A percentile compares a stretch with the other conserved stretches of the same genome.
These are phyloP conservation scores for Myrmophylax atrothorax DNA, from an alignment of 2,113 vertebrate species.

Conservation along the genomic window DNA sequence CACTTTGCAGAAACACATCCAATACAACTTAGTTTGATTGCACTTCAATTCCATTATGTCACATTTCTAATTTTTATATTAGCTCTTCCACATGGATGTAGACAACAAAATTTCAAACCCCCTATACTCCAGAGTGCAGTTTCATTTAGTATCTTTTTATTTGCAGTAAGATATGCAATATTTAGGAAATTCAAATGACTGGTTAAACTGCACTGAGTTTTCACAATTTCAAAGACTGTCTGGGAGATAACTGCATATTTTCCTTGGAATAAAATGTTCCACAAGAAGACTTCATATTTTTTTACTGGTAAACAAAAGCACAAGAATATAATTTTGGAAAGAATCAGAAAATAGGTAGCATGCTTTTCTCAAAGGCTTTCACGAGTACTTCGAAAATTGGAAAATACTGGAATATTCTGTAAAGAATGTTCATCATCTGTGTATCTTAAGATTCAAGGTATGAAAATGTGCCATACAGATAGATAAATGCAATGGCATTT, in stretches of 20 bases:
- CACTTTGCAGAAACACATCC: constrained; percentile 9
- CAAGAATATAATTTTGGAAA: neutral
- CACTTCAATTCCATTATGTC: constrained; percentile 29
- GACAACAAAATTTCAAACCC: neutral
- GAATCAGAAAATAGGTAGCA: neutral
- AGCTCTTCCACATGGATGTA: neutral
- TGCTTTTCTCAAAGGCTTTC: neutral
- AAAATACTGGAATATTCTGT: neutral
- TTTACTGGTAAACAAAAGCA: neutral
- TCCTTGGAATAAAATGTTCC: neutral
- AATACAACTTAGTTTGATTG: neutral
- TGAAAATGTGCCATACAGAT: neutral
- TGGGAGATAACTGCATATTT: neutral
- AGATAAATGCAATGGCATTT: neutral
- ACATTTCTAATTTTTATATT: constrained; percentile 27
- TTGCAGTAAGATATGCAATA: neutral
- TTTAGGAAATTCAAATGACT: neutral
- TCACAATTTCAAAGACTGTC: neutral
- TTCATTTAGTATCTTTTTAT: neutral
- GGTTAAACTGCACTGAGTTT: neutral
- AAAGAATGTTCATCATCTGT: neutral
- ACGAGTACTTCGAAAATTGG: neutral
- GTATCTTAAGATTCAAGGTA: neutral
- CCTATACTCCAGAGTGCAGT: neutral
- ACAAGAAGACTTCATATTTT: neutral